Evolutionary conservation across 1,140 invertebrate genomes (phyloP).

Genomic region (Scaptomyza pallida): DNA sequence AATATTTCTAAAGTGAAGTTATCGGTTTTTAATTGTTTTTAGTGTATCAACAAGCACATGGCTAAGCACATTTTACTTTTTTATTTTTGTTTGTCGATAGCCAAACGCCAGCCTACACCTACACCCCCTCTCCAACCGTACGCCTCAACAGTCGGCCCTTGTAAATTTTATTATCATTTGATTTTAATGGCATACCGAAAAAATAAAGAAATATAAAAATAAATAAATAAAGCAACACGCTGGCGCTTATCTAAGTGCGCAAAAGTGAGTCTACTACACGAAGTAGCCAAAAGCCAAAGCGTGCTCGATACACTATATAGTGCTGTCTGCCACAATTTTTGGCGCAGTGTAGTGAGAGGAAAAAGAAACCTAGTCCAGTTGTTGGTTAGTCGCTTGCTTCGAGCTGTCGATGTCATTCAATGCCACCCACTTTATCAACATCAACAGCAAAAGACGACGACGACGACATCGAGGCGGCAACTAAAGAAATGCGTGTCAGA

Average conservation of each 20-base stretch:
- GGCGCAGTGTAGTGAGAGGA: constrained; percentile 51
- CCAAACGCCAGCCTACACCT: background rate
- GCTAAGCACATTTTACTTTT: constrained; percentile 7
- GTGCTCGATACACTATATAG: background rate
- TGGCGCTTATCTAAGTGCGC: constrained; percentile 74
- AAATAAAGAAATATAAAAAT: constrained; percentile 41
- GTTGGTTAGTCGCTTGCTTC: background rate
- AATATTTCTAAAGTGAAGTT: too few species aligned
- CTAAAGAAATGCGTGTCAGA: constrained; percentile 61
- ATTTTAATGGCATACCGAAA: constrained; percentile 60
- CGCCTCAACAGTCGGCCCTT: background rate
- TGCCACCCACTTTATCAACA: constrained; percentile 54
- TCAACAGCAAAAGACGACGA: too few species aligned
- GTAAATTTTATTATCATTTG: constrained; percentile 59
- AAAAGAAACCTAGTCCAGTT: background rate
- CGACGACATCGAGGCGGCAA: constrained; percentile 18
- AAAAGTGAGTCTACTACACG: constrained; percentile 41
- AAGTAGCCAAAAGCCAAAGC: background rate
- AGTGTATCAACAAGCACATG: constrained; percentile 14
- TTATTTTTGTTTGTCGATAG: too few species aligned
- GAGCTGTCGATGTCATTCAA: constrained; percentile 53
- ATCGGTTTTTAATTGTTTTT: background rate
- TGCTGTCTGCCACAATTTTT: constrained; percentile 22
- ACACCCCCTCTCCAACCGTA: background rate
- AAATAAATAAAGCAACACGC: background rate